A percentile compares a stretch with the other conserved stretches of the same genome.
phyloP scores from a whole-genome alignment of 2,113 vertebrate genomes.

The Telmatochromis brachygnathus region DNA sequence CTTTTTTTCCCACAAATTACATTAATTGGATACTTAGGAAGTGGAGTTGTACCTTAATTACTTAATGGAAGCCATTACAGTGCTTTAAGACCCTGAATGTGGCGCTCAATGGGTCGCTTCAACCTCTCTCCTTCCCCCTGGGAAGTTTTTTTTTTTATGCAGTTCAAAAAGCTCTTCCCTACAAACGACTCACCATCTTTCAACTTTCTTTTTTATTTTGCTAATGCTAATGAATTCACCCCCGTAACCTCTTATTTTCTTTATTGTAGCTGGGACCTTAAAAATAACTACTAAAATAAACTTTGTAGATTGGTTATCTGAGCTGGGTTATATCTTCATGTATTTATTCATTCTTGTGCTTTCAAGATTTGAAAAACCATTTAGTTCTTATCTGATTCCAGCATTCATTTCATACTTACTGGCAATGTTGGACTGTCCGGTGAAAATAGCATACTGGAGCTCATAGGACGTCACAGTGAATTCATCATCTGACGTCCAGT shows the following conservation, averaged over 20 bases:
- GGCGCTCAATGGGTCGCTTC: neutral
- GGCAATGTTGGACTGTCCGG: conserved; percentile 91
- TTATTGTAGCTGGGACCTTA: neutral
- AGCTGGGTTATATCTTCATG: neutral
- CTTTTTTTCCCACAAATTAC: neutral
- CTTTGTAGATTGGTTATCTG: neutral
- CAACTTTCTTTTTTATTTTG: neutral
- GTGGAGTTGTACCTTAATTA: neutral
- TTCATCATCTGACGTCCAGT: conserved; percentile 96
- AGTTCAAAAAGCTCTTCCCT: neutral
- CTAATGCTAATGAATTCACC: neutral
- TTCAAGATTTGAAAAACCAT: neutral
- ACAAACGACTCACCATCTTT: neutral
- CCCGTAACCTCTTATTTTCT: neutral
- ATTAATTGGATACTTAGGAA: neutral
- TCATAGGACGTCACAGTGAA: conserved; percentile 95
- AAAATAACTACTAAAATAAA: neutral
- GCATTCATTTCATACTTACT: conserved; percentile 77
- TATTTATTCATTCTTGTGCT: neutral
- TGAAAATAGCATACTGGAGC: conserved; percentile 96
- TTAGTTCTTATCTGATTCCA: neutral
- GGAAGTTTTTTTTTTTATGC: neutral
- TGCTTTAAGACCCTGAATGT: neutral
- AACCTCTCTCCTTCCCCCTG: neutral
- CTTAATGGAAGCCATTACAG: neutral